These are phyloP conservation scores for Ypsolopha scabrella DNA, from an alignment of 2,888 invertebrate genomes.

Conservation along the genomic window DNA sequence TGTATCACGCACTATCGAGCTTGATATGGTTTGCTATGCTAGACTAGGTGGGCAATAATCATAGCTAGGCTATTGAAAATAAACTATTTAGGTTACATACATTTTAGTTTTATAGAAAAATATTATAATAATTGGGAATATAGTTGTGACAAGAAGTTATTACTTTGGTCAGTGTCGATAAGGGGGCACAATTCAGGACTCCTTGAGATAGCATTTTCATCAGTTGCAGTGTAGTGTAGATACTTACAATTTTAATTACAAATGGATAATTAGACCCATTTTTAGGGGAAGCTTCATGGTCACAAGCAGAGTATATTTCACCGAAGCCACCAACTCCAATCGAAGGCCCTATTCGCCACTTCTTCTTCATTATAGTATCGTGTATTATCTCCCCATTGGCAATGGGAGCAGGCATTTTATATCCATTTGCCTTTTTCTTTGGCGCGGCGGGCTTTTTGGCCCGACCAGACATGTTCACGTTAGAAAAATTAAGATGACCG, in stretches of 20 bases:
- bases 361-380: slow-evolving; percentile 77
- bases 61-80: no score
- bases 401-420: slow-evolving; percentile 77
- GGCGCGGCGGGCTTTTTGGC: slow-evolving; percentile 46
- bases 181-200: no score
- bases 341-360: slow-evolving; percentile 88
- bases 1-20: no score
- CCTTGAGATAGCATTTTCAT: neutral
- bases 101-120: no score
- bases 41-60: no score
- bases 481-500: neutral
- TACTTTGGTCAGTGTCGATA: no score
- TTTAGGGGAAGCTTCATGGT: slow-evolving; percentile 62
- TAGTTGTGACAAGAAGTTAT: no score
- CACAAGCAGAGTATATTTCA: slow-evolving; percentile 89
- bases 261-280: slow-evolving; percentile 70
- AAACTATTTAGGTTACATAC: no score
- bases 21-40: no score
- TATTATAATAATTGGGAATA: no score
- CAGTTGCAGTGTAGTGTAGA: neutral
- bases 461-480: slow-evolving; percentile 35
- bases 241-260: slow-evolving; percentile 86
- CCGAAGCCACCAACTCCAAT: slow-evolving; percentile 96
- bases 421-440: slow-evolving; percentile 49
- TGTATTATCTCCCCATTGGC: slow-evolving; percentile 81